phyloP scores from a whole-genome alignment of 2,888 invertebrate genomes.

The Lottia scabra region DNA sequence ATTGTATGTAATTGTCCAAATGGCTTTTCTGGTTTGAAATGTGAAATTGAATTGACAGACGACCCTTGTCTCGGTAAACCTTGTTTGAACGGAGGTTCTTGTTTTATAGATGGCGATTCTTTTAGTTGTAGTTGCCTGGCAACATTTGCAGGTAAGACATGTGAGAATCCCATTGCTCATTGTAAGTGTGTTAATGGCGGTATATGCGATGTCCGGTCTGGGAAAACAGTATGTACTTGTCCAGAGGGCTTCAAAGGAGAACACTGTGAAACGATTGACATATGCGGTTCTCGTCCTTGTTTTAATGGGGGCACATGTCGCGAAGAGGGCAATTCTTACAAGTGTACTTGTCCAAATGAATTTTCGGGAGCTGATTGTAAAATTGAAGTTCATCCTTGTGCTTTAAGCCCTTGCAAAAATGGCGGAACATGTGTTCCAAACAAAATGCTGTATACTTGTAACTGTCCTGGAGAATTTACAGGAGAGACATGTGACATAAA shows the following conservation, averaged over 20 bases:
- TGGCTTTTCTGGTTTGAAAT: neutral
- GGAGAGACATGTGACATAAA: conserved; percentile 6
- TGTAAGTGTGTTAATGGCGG: too few relatives aligned
- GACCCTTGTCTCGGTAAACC: neutral
- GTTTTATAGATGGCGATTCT: neutral
- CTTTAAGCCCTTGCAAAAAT: conserved; percentile 2
- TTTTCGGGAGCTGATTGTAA: conserved; percentile 1
- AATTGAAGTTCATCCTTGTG: neutral
- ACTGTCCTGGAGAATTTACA: conserved; percentile 9
- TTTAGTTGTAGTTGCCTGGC: neutral
- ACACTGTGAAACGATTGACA: neutral
- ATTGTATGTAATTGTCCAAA: neutral
- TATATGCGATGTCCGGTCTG: too few relatives aligned
- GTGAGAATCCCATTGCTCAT: neutral
- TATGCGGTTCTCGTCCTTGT: neutral
- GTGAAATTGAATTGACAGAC: neutral
- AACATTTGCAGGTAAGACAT: neutral
- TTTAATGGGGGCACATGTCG: neutral
- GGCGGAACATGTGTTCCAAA: conserved; percentile 6
- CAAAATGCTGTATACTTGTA: neutral
- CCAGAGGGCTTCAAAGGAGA: too few relatives aligned
- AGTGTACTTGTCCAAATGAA: neutral
- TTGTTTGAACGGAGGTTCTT: neutral
- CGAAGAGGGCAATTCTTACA: neutral
- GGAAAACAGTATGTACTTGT: too few relatives aligned